Conservation (phyloP, 1,140 invertebrate genomes). For the Drosophila tsacasi region DNA sequence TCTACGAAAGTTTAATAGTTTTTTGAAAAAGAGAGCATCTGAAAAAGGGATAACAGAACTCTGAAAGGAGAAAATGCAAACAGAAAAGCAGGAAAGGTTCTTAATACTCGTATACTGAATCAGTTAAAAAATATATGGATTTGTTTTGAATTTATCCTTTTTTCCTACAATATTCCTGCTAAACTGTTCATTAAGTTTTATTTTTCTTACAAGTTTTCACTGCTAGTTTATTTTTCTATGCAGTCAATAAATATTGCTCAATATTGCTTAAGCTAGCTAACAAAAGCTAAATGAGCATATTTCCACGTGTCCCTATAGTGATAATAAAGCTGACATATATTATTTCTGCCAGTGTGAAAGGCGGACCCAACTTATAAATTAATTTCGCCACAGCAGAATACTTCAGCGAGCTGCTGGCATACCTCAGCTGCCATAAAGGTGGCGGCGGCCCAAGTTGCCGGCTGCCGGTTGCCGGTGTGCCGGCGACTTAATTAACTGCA, state of each 20-base stretch:
- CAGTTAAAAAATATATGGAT: neutral
- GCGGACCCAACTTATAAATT: constrained; percentile 74
- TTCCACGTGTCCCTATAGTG: neutral
- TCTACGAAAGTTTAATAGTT: no score
- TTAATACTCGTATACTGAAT: neutral
- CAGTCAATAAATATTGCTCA: neutral
- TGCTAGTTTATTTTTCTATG: neutral
- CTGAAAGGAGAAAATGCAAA: no score
- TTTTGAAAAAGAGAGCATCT: neutral
- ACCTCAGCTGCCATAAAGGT: constrained; percentile 64
- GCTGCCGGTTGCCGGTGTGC: constrained; percentile 31
- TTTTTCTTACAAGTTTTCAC: no score
- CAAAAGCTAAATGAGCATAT: neutral
- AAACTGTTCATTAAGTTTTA: neutral
- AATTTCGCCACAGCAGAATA: constrained; percentile 72
- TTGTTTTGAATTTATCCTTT: neutral
- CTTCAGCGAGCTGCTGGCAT: constrained; percentile 66
- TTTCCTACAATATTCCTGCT: neutral
- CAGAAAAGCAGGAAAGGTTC: neutral
- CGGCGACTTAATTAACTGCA: constrained; percentile 79
- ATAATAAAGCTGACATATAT: no score
- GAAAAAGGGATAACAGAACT: neutral
- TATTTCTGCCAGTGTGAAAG: constrained; percentile 15
- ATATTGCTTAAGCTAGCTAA: neutral
- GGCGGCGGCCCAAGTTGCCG: constrained; percentile 38